Evolutionary conservation across 1,140 invertebrate genomes (phyloP), one percentile per base, ranked within the genome.

Genomic region (Drosophila takahashii): DNA sequence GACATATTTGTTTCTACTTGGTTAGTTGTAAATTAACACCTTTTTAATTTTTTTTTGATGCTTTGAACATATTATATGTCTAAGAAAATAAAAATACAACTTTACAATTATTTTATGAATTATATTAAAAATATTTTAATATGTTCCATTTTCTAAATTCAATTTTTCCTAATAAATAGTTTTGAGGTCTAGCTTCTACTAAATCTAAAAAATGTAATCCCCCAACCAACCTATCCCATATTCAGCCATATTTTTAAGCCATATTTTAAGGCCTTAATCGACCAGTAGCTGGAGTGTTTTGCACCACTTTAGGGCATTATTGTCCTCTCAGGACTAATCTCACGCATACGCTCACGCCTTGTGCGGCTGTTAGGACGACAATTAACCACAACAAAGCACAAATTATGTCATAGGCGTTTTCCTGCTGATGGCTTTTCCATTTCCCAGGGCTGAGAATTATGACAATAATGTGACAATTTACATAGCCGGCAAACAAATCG

Each of bases 381-480:
- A 86, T 86, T 86, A 86, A 86, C 83, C 83, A 86, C 83, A 86
- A 87, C 79, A 87, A 86, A 79, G 79, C 79, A 56, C 70, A 87
- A 86, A 86, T 86, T 83, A 86, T 86, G 83, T 83, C 79, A 86
- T 87, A 67, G 65, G 66, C 62, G 78, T 85, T 83, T 83, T 79
- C 61, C 41, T 62, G 75, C 66, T 81, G 66, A 81, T 87, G 83
- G 71, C 60, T 86, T 86, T 81, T 77, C 69, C 61, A 84, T 84
- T 84, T 87, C 64, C 66, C 60, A 71, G 41, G 71, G 36, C 79
- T 57, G 52, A 69, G 60, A 87, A 87, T 89, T 87, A 84, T 87
- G 83, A 87, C 79, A 89, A 84, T 79, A 87, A 87, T 89, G 84
- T 89, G 84, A 87, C 84, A 89, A 87, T 87, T 87, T 87, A 87